A percentile compares a stretch with the other conserved stretches of the same genome.
These are phyloP conservation scores for Aphrophora alni DNA, from an alignment of 2,888 invertebrate species.

Conservation along the genomic window DNA sequence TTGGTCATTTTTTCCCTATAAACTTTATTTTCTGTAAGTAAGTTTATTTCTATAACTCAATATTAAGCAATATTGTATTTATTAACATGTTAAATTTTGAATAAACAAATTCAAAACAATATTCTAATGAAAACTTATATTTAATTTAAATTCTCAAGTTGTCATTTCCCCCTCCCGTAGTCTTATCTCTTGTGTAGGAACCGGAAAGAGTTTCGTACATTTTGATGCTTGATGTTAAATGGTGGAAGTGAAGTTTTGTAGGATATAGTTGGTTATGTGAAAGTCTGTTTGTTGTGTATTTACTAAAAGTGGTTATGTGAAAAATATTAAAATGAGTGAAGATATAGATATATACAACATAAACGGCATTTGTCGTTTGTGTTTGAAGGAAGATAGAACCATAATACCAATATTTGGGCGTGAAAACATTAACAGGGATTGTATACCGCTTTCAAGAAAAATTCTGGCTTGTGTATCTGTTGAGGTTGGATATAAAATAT, in stretches of 20 bases:
- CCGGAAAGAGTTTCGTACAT: slow-evolving; percentile 1
- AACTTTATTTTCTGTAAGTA: background rate
- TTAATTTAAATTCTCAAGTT: background rate
- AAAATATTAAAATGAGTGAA: slow-evolving; percentile 25
- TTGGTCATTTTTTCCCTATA: background rate
- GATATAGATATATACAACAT: slow-evolving; percentile 37
- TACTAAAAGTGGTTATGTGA: background rate
- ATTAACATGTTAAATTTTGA: no score
- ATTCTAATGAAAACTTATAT: background rate
- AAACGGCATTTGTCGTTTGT: slow-evolving; percentile 42
- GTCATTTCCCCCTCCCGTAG: background rate
- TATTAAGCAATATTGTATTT: no score
- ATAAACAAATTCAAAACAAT: no score
- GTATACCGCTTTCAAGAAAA: slow-evolving; percentile 56
- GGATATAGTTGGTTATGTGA: background rate
- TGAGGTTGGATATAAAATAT: slow-evolving; percentile 63
- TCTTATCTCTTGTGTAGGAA: background rate
- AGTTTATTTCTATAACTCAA: background rate
- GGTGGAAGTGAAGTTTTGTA: background rate
- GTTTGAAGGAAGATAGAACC: slow-evolving; percentile 42
- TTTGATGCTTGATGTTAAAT: background rate
- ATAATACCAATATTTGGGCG: slow-evolving; percentile 42
- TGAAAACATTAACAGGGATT: slow-evolving; percentile 38
- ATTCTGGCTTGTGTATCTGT: slow-evolving; percentile 70
- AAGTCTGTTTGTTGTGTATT: background rate